Percentiles rank a stretch among this genome's conserved stretches.
Conservation (phyloP, 2,797 vertebrate species). For the Malacoraja senta region DNA sequence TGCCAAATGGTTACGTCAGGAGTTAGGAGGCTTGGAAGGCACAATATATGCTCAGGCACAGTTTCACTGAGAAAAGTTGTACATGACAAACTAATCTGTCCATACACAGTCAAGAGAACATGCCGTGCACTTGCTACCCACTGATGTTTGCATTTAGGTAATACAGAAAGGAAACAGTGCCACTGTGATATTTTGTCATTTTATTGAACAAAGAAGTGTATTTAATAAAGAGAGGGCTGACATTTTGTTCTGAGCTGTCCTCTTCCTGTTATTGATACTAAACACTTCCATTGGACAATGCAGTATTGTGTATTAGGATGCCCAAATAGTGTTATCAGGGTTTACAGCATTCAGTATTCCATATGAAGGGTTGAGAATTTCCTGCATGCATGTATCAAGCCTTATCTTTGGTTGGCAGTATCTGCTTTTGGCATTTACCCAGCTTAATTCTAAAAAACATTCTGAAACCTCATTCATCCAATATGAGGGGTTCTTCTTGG, state of each 20-base stretch:
- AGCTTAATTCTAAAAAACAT: not conserved
- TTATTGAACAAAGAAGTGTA: not conserved
- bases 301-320: not conserved
- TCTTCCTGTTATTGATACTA: not conserved
- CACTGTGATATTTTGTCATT: not conserved
- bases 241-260: not conserved
- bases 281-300: not conserved
- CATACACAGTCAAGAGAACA: not conserved
- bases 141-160: not conserved
- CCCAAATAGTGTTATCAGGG: not conserved
- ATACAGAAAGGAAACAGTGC: not conserved
- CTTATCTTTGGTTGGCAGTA: slow-evolving; percentile 9
- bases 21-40: not conserved
- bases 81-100: not conserved
- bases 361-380: not conserved
- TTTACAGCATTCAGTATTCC: not conserved
- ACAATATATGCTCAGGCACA: not conserved
- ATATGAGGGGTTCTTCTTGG: not conserved
- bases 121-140: not conserved
- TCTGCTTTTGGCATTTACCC: not conserved
- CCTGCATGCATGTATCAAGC: not conserved
- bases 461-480: not conserved
- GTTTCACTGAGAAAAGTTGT: not conserved
- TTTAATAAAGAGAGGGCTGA: not conserved
- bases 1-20: not conserved